Conservation (phyloP, 2,888 invertebrate genomes). For the Pomacea canaliculata region DNA sequence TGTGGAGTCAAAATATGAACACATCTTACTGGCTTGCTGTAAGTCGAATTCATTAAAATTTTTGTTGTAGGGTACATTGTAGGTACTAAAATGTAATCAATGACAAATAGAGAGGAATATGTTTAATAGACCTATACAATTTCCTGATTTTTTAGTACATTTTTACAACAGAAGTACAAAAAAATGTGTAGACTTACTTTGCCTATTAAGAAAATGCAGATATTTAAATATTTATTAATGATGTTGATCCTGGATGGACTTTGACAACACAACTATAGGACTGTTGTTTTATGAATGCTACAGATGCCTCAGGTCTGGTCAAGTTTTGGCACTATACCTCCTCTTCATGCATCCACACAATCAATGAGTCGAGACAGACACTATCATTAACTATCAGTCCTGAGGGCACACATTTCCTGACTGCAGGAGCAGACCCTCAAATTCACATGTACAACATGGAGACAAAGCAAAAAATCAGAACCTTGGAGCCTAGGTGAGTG, state of each 20-base stretch:
- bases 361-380: slow-evolving; percentile 58
- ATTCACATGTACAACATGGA: slow-evolving; percentile 66
- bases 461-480: slow-evolving; percentile 57
- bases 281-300: slow-evolving; percentile 11
- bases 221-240: too few species aligned
- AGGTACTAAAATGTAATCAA: too few species aligned
- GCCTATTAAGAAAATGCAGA: too few species aligned
- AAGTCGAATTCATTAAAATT: slow-evolving; percentile 36
- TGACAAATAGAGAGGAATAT: too few species aligned
- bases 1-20: slow-evolving; percentile 54
- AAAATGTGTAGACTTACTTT: too few species aligned
- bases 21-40: slow-evolving; percentile 66
- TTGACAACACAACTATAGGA: too few species aligned
- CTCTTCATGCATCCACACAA: slow-evolving; percentile 59
- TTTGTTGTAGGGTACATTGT: background rate
- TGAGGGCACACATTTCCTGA: slow-evolving; percentile 55
- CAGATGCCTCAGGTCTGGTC: slow-evolving; percentile 68
- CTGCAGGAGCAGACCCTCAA: slow-evolving; percentile 62
- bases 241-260: too few species aligned
- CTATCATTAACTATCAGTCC: slow-evolving; percentile 58
- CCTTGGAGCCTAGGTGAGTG: slow-evolving; percentile 63
- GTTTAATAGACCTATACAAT: too few species aligned
- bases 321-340: slow-evolving; percentile 69
- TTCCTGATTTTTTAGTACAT: too few species aligned
- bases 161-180: too few species aligned